Conservation (phyloP, 92 coral and sea anemone genomes). For the Umimayanthus kanabou region DNA sequence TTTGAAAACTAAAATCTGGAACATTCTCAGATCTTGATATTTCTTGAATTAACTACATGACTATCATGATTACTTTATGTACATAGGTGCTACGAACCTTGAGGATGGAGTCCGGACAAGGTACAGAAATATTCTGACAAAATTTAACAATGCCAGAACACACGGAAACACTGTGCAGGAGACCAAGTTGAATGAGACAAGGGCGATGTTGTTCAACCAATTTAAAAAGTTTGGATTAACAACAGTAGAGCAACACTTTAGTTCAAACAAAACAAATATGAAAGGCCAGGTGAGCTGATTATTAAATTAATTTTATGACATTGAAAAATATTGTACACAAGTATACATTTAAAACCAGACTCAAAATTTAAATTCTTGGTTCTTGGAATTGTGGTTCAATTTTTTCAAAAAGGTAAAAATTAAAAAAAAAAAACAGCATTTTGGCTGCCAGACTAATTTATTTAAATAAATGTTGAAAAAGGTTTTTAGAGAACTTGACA, state of each 20-base stretch:
- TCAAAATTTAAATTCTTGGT: too few species aligned
- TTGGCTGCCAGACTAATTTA: too few species aligned
- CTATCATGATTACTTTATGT: too few species aligned
- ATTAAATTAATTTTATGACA: background rate
- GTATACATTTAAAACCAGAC: background rate
- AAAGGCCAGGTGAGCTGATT: conserved; percentile 52
- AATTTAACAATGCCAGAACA: conserved; percentile 56
- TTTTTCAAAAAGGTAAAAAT: too few species aligned
- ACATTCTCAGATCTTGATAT: too few species aligned
- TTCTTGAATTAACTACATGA: too few species aligned
- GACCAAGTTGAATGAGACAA: conserved; percentile 43
- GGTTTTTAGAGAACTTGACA: too few species aligned
- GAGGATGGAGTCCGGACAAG: conserved; percentile 48
- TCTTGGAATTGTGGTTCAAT: too few species aligned
- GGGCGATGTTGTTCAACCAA: conserved; percentile 46
- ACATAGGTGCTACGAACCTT: conserved; percentile 11
- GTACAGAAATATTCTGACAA: conserved; percentile 37
- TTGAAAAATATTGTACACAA: background rate
- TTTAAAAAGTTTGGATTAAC: conserved; percentile 57
- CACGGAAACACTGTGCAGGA: conserved; percentile 20
- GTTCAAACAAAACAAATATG: conserved; percentile 53
- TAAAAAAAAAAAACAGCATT: too few species aligned
- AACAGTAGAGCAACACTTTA: conserved; percentile 52
- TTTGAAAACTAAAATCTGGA: too few species aligned
- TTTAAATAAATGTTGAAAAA: too few species aligned